A percentile compares a stretch with the other conserved stretches of the same genome.
Conservation (phyloP, 2,888 invertebrate species). For the Lucinisca nassula region DNA sequence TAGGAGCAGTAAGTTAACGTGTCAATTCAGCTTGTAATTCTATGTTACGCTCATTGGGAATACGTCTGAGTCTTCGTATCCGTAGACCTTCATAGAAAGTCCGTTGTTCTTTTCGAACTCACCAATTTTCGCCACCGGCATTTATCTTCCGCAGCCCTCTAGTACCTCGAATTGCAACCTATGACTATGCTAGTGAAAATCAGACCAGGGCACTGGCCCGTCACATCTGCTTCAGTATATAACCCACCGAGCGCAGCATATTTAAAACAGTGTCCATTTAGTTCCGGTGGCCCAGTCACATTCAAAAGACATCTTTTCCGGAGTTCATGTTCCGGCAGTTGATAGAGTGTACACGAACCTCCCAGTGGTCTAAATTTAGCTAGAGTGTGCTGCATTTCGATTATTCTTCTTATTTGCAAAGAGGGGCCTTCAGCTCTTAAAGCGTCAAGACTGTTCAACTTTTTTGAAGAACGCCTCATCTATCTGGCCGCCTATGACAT, state of each 20-base stretch:
- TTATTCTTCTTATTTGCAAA: neutral
- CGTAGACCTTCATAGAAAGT: conserved; percentile 19
- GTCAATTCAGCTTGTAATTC: neutral
- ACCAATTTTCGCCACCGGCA: neutral
- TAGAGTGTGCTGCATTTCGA: neutral
- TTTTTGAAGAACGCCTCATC: conserved; percentile 23
- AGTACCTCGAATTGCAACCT: neutral
- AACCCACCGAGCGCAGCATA: conserved; percentile 14
- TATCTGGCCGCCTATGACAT: neutral
- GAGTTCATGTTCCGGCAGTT: neutral
- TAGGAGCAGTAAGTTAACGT: conserved; percentile 20
- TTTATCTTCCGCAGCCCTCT: neutral
- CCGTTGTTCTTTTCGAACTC: conserved; percentile 13
- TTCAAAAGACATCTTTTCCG: neutral
- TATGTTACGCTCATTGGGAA: neutral
- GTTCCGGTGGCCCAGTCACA: conserved; percentile 8
- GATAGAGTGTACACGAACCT: neutral
- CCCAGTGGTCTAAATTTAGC: conserved; percentile 4
- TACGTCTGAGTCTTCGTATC: neutral
- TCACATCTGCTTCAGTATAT: neutral
- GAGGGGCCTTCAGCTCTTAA: conserved; percentile 3
- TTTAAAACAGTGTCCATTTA: conserved; percentile 6
- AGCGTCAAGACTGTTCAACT: neutral
- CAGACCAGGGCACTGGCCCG: neutral
- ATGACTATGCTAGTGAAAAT: neutral